Base-by-base conservation (phyloP, 2,888 invertebrate species). In the Biston betularia region DNA sequence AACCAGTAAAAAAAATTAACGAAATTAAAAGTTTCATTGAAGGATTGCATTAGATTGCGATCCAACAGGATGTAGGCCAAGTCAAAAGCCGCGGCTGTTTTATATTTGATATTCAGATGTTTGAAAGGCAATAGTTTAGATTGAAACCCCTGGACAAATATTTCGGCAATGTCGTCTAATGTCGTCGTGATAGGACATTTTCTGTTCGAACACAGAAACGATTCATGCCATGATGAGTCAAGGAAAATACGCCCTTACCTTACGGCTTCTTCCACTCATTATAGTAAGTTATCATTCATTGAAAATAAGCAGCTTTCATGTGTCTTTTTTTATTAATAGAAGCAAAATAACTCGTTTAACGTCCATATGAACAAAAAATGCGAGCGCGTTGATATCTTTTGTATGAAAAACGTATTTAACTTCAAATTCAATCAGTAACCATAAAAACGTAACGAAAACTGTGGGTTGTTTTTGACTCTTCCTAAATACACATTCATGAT, bases 331-430 rank as follows among this genome's bases (percentile, higher is more conserved):
- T n/a, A 4, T 34, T 6, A 34, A 34, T 14, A n/a, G 6, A 38
- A 53, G 14, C 9, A 9, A 38, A 14, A 14, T 14, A 10, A 14
- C 0, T n/a, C 12, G 10, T 12, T 14, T 34, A 34, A 34, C 8
- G 11, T 15, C 33, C 4, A 1, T 42, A 12, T 33, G 8, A 24
- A n/a, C n/a, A 24, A 33, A 44, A 38, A 33, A 4, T 42, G 6
- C 40, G 58, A 65, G 64, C 79, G 80, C 82, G 82, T 82, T 79
- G 74, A 81, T 75, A 75, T 82, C 80, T 80, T 79, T 79, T 78
- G 68, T 70, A 76, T 56, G 52, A 46, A 57, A 33, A 48, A 15
- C 34, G 10, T 38, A 2, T 1, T 9, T 24, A 5, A 38, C 15
- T 15, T 53, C 0, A 11, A 15, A 38, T 38, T 24, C 3, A 3